phyloP scores from a whole-genome alignment of 2,888 invertebrate genomes.

The Polyommatus icarus region DNA sequence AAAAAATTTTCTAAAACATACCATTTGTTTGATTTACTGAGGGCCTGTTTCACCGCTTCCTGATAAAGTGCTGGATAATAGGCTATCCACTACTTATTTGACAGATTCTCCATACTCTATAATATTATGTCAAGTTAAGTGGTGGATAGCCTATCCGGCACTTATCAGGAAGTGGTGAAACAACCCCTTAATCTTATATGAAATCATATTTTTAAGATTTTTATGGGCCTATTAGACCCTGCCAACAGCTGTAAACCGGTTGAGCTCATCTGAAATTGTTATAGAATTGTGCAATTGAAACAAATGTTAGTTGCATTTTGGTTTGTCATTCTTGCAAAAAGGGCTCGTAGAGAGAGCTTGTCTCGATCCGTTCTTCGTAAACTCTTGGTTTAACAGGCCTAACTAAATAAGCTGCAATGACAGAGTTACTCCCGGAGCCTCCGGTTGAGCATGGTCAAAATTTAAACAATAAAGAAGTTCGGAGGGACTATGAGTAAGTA shows the following conservation, averaged over 20 bases:
- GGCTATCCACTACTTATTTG: too few species aligned
- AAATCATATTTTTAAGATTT: not conserved
- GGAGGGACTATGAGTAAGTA: constrained; percentile 2
- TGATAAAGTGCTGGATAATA: too few species aligned
- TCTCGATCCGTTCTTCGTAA: not conserved
- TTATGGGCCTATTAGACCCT: not conserved
- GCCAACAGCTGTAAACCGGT: not conserved
- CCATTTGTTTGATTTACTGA: too few species aligned
- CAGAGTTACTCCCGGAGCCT: not conserved
- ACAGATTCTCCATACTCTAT: too few species aligned
- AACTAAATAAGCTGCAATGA: not conserved
- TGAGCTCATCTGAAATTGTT: not conserved
- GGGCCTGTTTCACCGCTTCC: too few species aligned
- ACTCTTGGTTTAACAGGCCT: not conserved
- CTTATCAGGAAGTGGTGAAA: too few species aligned
- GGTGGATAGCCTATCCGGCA: too few species aligned
- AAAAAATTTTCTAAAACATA: too few species aligned
- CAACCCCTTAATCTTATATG: too few species aligned
- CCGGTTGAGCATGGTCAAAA: not conserved
- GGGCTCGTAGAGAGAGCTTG: not conserved
- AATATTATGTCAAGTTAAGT: too few species aligned
- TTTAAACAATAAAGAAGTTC: not conserved
- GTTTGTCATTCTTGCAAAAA: not conserved
- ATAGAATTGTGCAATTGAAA: not conserved
- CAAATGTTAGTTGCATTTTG: not conserved